These are phyloP conservation scores for Drosophila neocordata DNA, from an alignment of 1,140 invertebrate genomes.

Conservation along the genomic window DNA sequence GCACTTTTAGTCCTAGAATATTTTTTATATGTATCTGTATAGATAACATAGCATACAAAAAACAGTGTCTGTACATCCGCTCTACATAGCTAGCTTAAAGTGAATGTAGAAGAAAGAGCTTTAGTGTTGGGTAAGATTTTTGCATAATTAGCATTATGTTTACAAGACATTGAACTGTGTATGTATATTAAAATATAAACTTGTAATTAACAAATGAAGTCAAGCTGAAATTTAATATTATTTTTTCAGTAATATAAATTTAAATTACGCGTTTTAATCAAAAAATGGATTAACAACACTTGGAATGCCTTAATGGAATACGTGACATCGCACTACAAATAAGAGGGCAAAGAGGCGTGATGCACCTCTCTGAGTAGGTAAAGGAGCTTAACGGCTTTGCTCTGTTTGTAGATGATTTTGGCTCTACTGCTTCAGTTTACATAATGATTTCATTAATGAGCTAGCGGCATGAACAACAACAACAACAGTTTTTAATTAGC, in stretches of 20 bases:
- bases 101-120: neutral
- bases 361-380: too few species aligned
- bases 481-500: constrained; percentile 71
- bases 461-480: constrained; percentile 73
- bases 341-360: neutral
- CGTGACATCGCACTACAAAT: constrained; percentile 3
- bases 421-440: constrained; percentile 46
- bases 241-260: constrained; percentile 1
- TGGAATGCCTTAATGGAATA: constrained; percentile 8
- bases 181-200: too few species aligned
- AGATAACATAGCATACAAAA: too few species aligned
- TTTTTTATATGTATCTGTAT: neutral
- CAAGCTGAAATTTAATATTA: neutral
- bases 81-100: neutral
- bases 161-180: too few species aligned
- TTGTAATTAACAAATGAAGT: neutral
- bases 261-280: constrained; percentile 21
- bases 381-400: constrained; percentile 6
- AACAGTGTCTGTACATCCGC: too few species aligned
- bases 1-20: neutral
- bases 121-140: too few species aligned
- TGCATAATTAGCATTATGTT: too few species aligned
- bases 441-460: constrained; percentile 74
- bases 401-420: constrained; percentile 23
- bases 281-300: constrained; percentile 45